Base-by-base conservation (phyloP, 2,888 invertebrate genomes). In the Ptychoptera contaminata region DNA sequence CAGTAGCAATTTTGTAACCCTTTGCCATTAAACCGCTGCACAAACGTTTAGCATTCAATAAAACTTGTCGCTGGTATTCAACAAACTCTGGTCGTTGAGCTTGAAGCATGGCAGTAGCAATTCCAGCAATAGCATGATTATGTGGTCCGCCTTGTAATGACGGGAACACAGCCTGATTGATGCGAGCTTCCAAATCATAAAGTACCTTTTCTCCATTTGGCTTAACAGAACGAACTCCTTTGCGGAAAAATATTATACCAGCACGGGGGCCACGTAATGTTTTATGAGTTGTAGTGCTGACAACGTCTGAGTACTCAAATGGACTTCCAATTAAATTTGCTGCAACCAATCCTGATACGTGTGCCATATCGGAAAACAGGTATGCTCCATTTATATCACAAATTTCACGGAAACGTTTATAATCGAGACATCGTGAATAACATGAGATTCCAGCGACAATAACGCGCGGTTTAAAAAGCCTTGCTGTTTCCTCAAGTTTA, bases 61-160 rank as follows among this genome's bases (percentile, higher is more conserved):
- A 65, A 12, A 91, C 73, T 72, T 94, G 93, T 56, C 77, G 70
- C 60, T 93, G 92, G 61, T 97, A 97, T 2, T 70, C 68, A 41
- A 76, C 73, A 59, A 93, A 97, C 59, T 88, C 86, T 0, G 80
- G 75, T 0, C 80, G 72, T 48, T 74, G 73, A 0, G 86, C 85
- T 66, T 93, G 91, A 55, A 82, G 83, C 76, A 97, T 80, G n/a
- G 93, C 79, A 0, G 93, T 92, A 12, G 94, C 94, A 51, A 97
- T 84, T 49, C 77, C 96, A 6, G 90, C 93, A 52, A 98, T 94
- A n/a, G 91, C 80, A 62, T 97, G 82, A 59, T 96, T 93, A 61
- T 97, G 97, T 0, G 97, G 97, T 0, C 97, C 97, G 37, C 97
- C 97, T 68, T 98, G 97, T 40, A 98, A 72, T 0, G 91, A 58